phyloP scores from a whole-genome alignment of 2,888 invertebrate genomes.

The Coelopa pilipes region DNA sequence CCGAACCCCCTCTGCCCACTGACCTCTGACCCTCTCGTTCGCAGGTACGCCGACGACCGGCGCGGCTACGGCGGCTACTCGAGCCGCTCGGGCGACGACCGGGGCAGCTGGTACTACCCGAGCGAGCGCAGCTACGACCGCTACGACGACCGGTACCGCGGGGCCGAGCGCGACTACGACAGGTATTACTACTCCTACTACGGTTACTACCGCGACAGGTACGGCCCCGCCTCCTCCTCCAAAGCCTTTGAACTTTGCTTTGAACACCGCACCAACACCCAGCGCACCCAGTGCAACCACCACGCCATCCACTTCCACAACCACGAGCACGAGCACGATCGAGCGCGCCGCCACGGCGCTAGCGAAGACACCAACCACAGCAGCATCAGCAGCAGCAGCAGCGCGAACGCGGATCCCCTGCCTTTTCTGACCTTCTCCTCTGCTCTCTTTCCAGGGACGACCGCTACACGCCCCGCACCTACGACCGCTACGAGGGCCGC shows the following conservation, averaged over 20 bases:
- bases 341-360: no score
- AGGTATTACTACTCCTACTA: slow-evolving; percentile 48
- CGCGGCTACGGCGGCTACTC: slow-evolving; percentile 50
- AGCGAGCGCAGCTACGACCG: slow-evolving; percentile 52
- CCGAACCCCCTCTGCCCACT: background rate
- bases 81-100: slow-evolving; percentile 57
- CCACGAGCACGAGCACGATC: no score
- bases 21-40: no score
- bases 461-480: slow-evolving; percentile 52
- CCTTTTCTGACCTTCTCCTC: no score
- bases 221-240: slow-evolving; percentile 13
- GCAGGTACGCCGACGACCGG: slow-evolving; percentile 9
- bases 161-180: slow-evolving; percentile 49
- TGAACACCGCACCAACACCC: background rate
- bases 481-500: slow-evolving; percentile 56
- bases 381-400: no score
- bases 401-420: no score
- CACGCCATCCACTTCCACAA: no score
- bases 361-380: no score
- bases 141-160: slow-evolving; percentile 53
- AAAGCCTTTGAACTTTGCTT: background rate
- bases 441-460: slow-evolving; percentile 54
- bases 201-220: slow-evolving; percentile 45
- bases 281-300: no score
- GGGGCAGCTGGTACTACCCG: slow-evolving; percentile 60